Percentiles rank a stretch among this genome's conserved stretches.
phyloP scores from a whole-genome alignment of 2,888 invertebrate genomes.

The Zaprionus obscuricornis region DNA sequence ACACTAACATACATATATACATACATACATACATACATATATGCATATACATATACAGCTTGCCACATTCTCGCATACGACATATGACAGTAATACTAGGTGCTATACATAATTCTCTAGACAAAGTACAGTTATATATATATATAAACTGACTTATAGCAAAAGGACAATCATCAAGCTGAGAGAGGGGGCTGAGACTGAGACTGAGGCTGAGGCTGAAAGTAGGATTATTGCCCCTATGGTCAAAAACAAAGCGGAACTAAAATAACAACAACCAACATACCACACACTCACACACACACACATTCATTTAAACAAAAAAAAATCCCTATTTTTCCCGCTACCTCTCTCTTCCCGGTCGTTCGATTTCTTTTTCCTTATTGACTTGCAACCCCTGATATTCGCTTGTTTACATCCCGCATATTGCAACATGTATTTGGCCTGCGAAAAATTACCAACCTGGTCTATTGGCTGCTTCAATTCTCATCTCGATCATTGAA shows the following conservation, averaged over 20 bases:
- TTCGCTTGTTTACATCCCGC: slow-evolving; percentile 32
- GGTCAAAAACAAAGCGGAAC: not conserved
- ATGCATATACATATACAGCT: not conserved
- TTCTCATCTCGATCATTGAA: slow-evolving; percentile 22
- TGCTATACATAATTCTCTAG: not conserved
- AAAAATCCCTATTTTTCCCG: too few relatives aligned
- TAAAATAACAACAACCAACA: slow-evolving; percentile 1
- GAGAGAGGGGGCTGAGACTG: too few relatives aligned
- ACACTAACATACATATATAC: slow-evolving; percentile 3
- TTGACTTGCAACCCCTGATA: slow-evolving; percentile 25
- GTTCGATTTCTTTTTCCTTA: not conserved
- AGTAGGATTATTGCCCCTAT: slow-evolving; percentile 52
- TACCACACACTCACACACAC: too few relatives aligned
- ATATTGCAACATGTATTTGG: slow-evolving; percentile 16
- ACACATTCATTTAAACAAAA: too few relatives aligned
- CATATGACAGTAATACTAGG: too few relatives aligned
- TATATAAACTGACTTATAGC: too few relatives aligned
- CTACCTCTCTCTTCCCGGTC: too few relatives aligned
- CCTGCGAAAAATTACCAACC: slow-evolving; percentile 20
- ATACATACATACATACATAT: slow-evolving; percentile 6
- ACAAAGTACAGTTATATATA: too few relatives aligned
- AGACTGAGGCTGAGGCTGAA: too few relatives aligned
- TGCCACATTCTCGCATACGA: not conserved
- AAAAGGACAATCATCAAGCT: too few relatives aligned
- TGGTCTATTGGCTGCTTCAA: not conserved